Base-by-base conservation (phyloP, 2,888 invertebrate genomes). In the Linnaemya tessellans region DNA sequence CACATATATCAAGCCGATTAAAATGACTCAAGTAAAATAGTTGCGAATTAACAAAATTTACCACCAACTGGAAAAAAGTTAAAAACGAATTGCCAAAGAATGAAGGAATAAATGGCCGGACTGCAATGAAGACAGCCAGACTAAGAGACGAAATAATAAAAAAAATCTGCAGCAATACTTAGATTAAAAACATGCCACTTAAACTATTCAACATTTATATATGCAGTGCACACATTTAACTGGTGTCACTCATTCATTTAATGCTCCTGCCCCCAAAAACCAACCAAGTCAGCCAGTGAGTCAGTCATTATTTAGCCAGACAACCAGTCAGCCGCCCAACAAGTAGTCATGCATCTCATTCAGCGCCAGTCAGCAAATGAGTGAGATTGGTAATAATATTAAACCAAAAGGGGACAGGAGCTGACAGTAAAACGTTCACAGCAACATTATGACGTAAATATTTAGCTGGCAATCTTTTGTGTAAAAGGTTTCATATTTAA, bases 401-500 rank as follows among this genome's bases (percentile, higher is more conserved):
- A 64, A 73, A 49, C 35, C 25, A 80, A 13, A 49, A 65, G 46
- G 65, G 67, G 58, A 80, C 67, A 74, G 74, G 51, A 74, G 73
- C 30, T 74, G 80, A 80, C 80, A 80, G 74, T 41, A 64, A 56
- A 46, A 65, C 64, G 56, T 60, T 30, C 1, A 51, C 51, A 67
- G 20, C 43, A 25, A 58, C 65, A 83, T 83, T 68, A 77, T 75
- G 64, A 38, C 75, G 70, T 70, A 35, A 77, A 64, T 71, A 67
- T 73, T 74, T 67, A 71, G 77, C 38, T 75, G 71, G 58, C 62
- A 78, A 60, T 60, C 51, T 65, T 71, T 77, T 78, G 62, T 77
- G 51, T 22, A 58, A 83, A 58, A 75, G 75, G 82, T 71, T 71
- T 78, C 65, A 78, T 60, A 83, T 49, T 83, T 78, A 84, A 78